These are phyloP conservation scores for Psittacula echo DNA, from an alignment of 2,797 vertebrate species.

Conservation along the genomic window DNA sequence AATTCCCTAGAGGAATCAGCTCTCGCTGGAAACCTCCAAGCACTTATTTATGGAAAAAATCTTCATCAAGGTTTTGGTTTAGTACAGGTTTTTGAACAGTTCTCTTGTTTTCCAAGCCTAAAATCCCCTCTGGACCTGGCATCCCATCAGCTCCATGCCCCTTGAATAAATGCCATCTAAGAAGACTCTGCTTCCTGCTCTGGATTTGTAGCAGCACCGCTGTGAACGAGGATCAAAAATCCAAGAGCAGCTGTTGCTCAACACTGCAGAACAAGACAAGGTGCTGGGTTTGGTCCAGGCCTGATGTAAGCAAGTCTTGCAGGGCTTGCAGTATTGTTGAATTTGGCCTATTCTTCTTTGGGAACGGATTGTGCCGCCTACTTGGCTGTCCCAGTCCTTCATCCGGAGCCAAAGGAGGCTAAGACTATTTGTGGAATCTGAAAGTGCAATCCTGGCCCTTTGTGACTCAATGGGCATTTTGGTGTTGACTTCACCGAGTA, in stretches of 20 bases:
- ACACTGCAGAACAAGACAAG: slow-evolving; percentile 20
- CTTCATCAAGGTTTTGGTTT: background rate
- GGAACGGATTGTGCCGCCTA: slow-evolving; percentile 47
- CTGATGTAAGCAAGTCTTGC: slow-evolving; percentile 57
- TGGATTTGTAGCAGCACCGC: rapidly evolving
- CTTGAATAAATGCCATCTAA: background rate
- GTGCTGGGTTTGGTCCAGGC: slow-evolving; percentile 16
- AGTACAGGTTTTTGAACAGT: background rate
- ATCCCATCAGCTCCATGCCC: background rate
- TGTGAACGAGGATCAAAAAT: slow-evolving; percentile 3
- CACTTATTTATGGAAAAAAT: background rate
- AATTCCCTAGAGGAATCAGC: background rate
- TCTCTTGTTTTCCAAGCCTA: background rate
- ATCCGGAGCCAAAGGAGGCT: slow-evolving; percentile 34
- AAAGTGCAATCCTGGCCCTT: slow-evolving; percentile 29
- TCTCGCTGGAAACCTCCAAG: background rate
- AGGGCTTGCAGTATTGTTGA: slow-evolving; percentile 52
- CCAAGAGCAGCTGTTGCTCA: slow-evolving; percentile 47
- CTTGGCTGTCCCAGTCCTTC: slow-evolving; percentile 27
- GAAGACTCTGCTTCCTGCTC: background rate
- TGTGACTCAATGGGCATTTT: slow-evolving; percentile 10
- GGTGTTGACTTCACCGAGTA: background rate
- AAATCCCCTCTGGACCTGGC: background rate
- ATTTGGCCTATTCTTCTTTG: slow-evolving; percentile 59
- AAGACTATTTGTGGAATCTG: slow-evolving; percentile 58